Percentiles rank a stretch among this genome's conserved stretches.
Conservation (phyloP, 2,113 vertebrate species). For the Buteo buteo region DNA sequence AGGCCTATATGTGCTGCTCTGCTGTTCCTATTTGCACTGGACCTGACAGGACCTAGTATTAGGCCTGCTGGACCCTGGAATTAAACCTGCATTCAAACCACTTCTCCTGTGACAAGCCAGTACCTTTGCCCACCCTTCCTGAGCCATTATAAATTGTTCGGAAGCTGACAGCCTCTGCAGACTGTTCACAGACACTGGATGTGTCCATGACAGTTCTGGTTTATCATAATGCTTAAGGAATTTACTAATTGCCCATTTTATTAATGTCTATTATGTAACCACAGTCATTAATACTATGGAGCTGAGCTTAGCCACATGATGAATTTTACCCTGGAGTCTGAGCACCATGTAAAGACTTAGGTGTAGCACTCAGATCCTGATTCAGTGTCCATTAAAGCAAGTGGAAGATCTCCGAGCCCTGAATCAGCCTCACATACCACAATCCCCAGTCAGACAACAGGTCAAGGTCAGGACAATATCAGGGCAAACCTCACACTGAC, state of each 20-base stretch:
- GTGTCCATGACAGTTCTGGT: background rate
- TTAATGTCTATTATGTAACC: background rate
- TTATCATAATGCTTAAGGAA: background rate
- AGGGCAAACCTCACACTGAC: background rate
- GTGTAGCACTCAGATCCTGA: background rate
- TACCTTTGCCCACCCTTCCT: background rate
- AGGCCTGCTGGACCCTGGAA: background rate
- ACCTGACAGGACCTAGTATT: background rate
- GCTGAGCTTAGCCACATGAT: background rate
- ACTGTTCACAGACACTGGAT: background rate
- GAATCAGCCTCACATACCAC: background rate
- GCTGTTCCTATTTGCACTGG: background rate
- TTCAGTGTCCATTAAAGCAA: background rate
- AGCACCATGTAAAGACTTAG: background rate
- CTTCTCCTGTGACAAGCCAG: background rate
- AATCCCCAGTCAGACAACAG: background rate
- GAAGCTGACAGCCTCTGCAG: background rate
- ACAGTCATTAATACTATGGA: background rate
- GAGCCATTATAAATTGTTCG: background rate
- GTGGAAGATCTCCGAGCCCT: background rate
- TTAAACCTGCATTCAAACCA: background rate
- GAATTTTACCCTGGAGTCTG: background rate
- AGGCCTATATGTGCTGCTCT: background rate
- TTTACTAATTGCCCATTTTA: background rate
- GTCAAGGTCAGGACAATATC: background rate